These are phyloP conservation scores for Chydorus sphaericus DNA, from an alignment of 2,888 invertebrate species.

Conservation along the genomic window DNA sequence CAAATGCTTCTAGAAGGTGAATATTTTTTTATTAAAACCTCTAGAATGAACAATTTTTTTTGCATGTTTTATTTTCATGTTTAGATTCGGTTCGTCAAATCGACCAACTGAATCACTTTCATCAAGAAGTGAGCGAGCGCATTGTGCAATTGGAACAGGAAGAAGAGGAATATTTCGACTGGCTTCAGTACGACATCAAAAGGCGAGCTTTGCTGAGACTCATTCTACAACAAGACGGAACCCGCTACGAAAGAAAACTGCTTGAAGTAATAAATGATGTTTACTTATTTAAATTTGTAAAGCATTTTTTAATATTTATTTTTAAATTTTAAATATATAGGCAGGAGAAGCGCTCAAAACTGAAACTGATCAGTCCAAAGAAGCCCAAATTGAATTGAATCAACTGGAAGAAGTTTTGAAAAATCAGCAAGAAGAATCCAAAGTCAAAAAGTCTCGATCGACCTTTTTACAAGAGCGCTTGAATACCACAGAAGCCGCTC, in stretches of 20 bases:
- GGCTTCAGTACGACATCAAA: constrained; percentile 95
- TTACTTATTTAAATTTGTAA: not conserved
- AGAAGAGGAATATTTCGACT: constrained; percentile 96
- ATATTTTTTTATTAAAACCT: not conserved
- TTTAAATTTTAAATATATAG: too few relatives aligned
- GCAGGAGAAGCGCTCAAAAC: too few relatives aligned
- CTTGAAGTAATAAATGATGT: not conserved
- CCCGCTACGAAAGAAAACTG: not conserved
- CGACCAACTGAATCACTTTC: constrained; percentile 90
- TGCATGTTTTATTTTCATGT: constrained; percentile 12
- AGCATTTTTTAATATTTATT: not conserved
- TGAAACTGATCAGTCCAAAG: too few relatives aligned
- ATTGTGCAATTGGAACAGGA: constrained; percentile 92
- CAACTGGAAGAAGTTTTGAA: too few relatives aligned
- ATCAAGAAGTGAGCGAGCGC: constrained; percentile 90
- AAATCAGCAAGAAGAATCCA: too few relatives aligned
- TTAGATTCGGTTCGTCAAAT: constrained; percentile 43
- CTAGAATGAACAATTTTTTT: not conserved
- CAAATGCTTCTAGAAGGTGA: constrained; percentile 73
- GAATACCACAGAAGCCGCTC: too few relatives aligned
- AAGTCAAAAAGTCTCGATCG: too few relatives aligned
- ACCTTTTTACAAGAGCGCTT: too few relatives aligned
- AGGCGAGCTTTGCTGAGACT: constrained; percentile 90
- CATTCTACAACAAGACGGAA: constrained; percentile 70
- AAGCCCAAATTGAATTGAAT: too few relatives aligned